Conservation (phyloP, 2,888 invertebrate genomes). For the Pycnomerus fuliginosus region DNA sequence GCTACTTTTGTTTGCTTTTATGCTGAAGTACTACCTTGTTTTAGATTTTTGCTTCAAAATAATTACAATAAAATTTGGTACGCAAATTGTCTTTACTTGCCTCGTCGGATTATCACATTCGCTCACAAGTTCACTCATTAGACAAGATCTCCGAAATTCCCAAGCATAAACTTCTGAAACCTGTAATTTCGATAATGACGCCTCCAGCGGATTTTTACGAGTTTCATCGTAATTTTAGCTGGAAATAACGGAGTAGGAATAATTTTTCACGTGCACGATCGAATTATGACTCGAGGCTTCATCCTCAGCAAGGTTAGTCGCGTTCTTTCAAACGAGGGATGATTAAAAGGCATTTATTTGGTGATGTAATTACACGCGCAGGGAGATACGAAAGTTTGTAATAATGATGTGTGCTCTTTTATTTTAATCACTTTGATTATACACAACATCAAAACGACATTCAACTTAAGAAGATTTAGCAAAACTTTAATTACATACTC, state of each 20-base stretch:
- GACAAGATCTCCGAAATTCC: too few relatives aligned
- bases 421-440: conserved; percentile 15
- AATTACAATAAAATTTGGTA: too few relatives aligned
- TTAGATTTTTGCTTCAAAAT: too few relatives aligned
- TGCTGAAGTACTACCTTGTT: too few relatives aligned
- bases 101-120: too few relatives aligned
- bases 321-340: conserved; percentile 1
- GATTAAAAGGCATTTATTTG: conserved; percentile 8
- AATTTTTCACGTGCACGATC: too few relatives aligned
- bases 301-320: too few relatives aligned
- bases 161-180: conserved; percentile 7
- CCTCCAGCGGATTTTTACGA: neutral
- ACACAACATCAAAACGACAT: conserved; percentile 14
- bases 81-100: too few relatives aligned
- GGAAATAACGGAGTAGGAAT: too few relatives aligned
- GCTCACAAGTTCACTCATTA: too few relatives aligned
- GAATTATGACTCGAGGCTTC: too few relatives aligned
- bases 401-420: conserved; percentile 6
- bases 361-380: conserved; percentile 8
- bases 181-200: conserved; percentile 14
- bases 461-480: conserved; percentile 16
- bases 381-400: conserved; percentile 7
- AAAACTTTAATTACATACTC: conserved; percentile 15
- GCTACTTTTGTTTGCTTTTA: too few relatives aligned
- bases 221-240: conserved; percentile 2